These are phyloP conservation scores for Eristalis arbustorum DNA, from an alignment of 2,888 invertebrate genomes.

Conservation along the genomic window DNA sequence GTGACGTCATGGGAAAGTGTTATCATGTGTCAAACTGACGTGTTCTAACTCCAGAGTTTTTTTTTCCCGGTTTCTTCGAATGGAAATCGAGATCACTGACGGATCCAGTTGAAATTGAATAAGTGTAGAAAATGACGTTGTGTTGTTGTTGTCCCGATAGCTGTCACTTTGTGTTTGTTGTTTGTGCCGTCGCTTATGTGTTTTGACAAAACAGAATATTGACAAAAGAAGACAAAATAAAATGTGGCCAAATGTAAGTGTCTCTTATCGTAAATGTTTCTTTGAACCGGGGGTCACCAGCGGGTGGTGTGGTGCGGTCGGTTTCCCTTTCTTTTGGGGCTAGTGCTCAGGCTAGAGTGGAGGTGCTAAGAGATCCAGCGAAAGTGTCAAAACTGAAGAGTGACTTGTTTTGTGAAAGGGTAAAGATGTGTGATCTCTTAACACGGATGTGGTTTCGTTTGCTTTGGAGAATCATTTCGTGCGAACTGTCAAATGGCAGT, in stretches of 20 bases:
- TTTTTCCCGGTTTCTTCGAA: neutral
- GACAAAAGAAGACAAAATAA: neutral
- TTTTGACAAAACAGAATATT: neutral
- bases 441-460: neutral
- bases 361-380: neutral
- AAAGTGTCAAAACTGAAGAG: neutral
- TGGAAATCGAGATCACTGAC: neutral
- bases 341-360: no score
- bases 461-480: neutral
- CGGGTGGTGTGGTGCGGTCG: neutral
- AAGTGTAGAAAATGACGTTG: constrained; percentile 7
- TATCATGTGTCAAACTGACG: neutral
- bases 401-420: neutral
- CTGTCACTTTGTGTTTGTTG: neutral
- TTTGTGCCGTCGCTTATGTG: neutral
- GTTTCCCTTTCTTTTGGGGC: neutral
- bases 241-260: constrained; percentile 36
- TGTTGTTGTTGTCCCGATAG: neutral
- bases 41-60: neutral
- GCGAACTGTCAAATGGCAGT: no score
- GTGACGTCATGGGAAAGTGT: constrained; percentile 20
- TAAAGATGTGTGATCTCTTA: neutral
- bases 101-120: constrained; percentile 6
- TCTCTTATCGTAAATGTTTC: neutral
- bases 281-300: neutral